Conservation (phyloP, 2,113 vertebrate genomes). For the Galeopterus variegatus region DNA sequence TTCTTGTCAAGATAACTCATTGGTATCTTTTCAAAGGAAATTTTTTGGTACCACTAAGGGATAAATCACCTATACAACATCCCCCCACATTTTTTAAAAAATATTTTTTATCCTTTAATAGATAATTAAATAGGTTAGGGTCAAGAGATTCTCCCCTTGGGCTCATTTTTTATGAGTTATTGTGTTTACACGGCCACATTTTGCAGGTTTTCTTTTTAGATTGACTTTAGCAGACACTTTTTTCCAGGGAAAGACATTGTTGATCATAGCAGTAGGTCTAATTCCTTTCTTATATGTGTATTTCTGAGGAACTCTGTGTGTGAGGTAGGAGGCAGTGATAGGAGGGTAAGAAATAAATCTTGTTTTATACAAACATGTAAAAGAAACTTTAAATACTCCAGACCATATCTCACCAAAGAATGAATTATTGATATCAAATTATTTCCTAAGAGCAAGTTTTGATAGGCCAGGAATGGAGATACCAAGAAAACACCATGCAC, state of each 20-base stretch:
- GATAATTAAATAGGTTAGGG: constrained; percentile 30
- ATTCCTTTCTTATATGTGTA: constrained; percentile 65
- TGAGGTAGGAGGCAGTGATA: neutral
- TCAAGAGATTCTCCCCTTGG: neutral
- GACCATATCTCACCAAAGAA: neutral
- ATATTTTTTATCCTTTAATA: constrained; percentile 49
- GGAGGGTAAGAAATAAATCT: constrained; percentile 10
- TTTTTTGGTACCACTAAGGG: constrained; percentile 39
- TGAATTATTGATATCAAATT: constrained; percentile 35
- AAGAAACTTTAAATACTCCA: constrained; percentile 8
- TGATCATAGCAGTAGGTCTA: constrained; percentile 40
- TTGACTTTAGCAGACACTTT: constrained; percentile 56
- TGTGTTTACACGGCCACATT: constrained; percentile 46
- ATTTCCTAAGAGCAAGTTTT: constrained; percentile 49
- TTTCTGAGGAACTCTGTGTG: constrained; percentile 60
- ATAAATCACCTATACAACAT: neutral
- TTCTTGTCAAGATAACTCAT: constrained; percentile 70
- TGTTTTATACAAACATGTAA: constrained; percentile 46
- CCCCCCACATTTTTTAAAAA: constrained; percentile 9
- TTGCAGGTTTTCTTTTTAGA: constrained; percentile 33
- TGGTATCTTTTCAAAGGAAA: constrained; percentile 57
- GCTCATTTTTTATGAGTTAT: constrained; percentile 54
- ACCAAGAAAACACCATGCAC: neutral
- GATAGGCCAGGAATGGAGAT: constrained; percentile 1
- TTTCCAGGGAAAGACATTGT: constrained; percentile 48